These are phyloP conservation scores for Lepidotrigona ventralis DNA, from an alignment of 1,140 invertebrate species.

Conservation along the genomic window DNA sequence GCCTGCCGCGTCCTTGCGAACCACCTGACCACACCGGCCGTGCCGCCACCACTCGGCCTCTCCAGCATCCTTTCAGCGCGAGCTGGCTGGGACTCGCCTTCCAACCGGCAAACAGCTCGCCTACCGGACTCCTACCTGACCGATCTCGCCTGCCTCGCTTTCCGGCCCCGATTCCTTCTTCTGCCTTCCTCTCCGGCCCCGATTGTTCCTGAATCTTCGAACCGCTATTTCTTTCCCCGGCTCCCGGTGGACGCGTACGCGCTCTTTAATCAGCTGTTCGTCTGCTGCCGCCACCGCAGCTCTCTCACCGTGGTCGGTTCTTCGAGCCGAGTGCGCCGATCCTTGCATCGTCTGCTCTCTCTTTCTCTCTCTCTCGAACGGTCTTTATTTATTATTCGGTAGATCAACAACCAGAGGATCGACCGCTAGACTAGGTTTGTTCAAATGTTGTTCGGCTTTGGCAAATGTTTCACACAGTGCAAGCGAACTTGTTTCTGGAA, in stretches of 20 bases:
- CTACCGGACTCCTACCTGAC: conserved; percentile 67
- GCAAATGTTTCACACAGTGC: neutral
- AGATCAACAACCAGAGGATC: too few relatives aligned
- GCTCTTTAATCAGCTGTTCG: conserved; percentile 38
- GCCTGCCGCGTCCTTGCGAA: conserved; percentile 80
- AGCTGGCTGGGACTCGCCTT: conserved; percentile 50
- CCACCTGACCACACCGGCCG: conserved; percentile 80
- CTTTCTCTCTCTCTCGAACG: neutral
- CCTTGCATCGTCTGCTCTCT: too few relatives aligned
- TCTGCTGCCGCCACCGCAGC: neutral
- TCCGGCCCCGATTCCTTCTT: conserved; percentile 13
- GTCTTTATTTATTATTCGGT: neutral
- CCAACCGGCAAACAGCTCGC: conserved; percentile 66
- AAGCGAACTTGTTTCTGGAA: neutral
- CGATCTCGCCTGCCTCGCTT: conserved; percentile 58
- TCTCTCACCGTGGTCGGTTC: neutral
- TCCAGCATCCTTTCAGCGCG: conserved; percentile 71
- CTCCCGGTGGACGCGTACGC: too few relatives aligned
- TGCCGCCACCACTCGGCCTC: conserved; percentile 76
- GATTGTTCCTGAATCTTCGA: conserved; percentile 43
- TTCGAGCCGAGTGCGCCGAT: neutral
- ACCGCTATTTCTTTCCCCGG: neutral
- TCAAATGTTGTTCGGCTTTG: too few relatives aligned
- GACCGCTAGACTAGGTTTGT: neutral
- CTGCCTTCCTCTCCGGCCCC: conserved; percentile 26